These are phyloP conservation scores for Patella vulgata DNA, from an alignment of 1,140 invertebrate species.

Conservation along the genomic window DNA sequence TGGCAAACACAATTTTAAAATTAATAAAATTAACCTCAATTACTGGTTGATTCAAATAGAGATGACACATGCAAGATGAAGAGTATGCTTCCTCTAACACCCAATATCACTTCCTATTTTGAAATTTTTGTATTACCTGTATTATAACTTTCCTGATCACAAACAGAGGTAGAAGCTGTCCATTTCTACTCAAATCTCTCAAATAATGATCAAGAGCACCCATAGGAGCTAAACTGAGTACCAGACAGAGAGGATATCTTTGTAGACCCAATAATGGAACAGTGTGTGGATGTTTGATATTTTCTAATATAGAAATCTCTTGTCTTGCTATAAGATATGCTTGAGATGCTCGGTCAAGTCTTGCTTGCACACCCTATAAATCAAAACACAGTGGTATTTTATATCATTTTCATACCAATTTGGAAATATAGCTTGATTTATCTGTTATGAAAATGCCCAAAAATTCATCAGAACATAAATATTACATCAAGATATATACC, in stretches of 20 bases:
- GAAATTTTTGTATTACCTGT: constrained; percentile 76
- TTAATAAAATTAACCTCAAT: no score
- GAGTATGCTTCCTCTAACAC: no score
- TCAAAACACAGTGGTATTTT: neutral
- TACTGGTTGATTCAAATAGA: no score
- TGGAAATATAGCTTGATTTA: no score
- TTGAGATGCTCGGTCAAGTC: constrained; percentile 79
- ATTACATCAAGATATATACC: no score
- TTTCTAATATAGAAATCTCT: constrained; percentile 89
- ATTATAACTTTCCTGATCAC: constrained; percentile 86
- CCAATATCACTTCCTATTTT: no score
- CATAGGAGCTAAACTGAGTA: constrained; percentile 90
- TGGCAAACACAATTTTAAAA: no score
- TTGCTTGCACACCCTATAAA: constrained; percentile 38
- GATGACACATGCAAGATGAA: no score
- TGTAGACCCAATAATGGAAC: constrained; percentile 85
- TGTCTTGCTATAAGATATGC: constrained; percentile 95
- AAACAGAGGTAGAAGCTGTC: constrained; percentile 81
- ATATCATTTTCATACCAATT: no score
- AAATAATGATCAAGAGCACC: constrained; percentile 88
- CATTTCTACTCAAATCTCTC: constrained; percentile 83
- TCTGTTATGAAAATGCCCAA: no score
- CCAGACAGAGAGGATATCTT: constrained; percentile 90
- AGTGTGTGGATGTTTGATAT: constrained; percentile 89
- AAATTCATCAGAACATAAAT: no score